phyloP scores from a whole-genome alignment of 2,888 invertebrate genomes.

The Platycheirus albimanus region DNA sequence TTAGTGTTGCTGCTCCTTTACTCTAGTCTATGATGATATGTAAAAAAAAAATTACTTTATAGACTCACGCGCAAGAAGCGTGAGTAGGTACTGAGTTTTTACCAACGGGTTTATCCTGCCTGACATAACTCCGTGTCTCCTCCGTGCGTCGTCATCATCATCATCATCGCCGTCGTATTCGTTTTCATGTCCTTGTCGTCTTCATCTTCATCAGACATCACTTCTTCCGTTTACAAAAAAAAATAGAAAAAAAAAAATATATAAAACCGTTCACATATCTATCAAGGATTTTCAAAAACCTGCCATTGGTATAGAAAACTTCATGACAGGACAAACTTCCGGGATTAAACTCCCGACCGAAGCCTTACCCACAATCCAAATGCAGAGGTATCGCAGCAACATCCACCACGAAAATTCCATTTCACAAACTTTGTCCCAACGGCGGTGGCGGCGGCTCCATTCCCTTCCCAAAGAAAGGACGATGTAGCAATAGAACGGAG shows the following conservation, averaged over 20 bases:
- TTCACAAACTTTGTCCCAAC: constrained; percentile 12
- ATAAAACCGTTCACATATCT: constrained; percentile 57
- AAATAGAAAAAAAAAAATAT: constrained; percentile 11
- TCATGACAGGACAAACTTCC: constrained; percentile 68
- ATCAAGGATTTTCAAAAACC: constrained; percentile 57
- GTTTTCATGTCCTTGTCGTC: constrained; percentile 32
- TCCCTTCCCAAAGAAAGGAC: background rate
- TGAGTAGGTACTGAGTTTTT: constrained; percentile 45
- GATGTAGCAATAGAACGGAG: constrained; percentile 8
- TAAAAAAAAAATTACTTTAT: constrained; percentile 38
- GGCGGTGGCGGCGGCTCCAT: no score
- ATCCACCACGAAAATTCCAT: constrained; percentile 6
- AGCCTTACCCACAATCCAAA: constrained; percentile 1
- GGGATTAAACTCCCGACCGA: constrained; percentile 57
- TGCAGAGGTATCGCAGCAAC: constrained; percentile 3
- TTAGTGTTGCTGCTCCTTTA: constrained; percentile 8
- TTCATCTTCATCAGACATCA: constrained; percentile 63
- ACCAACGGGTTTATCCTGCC: constrained; percentile 36
- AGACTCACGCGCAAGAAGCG: constrained; percentile 48
- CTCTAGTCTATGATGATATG: constrained; percentile 29
- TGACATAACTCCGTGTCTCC: constrained; percentile 30
- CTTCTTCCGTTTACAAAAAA: no score
- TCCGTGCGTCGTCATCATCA: no score
- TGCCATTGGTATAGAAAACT: constrained; percentile 49
- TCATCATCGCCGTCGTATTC: constrained; percentile 1